These are phyloP conservation scores for Odontothrips loti DNA, from an alignment of 2,888 invertebrate genomes.

Conservation along the genomic window DNA sequence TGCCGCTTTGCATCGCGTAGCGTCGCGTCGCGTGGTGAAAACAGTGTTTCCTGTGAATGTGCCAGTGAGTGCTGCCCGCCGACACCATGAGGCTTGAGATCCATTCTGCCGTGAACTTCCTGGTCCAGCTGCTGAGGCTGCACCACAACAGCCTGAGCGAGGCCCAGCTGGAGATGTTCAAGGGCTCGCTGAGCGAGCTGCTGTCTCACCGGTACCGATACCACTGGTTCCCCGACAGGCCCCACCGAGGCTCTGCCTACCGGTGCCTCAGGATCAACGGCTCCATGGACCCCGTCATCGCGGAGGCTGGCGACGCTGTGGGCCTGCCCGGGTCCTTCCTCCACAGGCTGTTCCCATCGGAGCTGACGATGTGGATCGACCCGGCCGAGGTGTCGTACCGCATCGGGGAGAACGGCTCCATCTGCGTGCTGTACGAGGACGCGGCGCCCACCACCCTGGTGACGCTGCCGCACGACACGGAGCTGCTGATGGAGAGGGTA, in stretches of 20 bases:
- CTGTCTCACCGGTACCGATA: slow-evolving; percentile 54
- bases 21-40: background rate
- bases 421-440: slow-evolving; percentile 54
- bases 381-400: slow-evolving; percentile 64
- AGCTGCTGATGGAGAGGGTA: slow-evolving; percentile 17
- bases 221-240: slow-evolving; percentile 69
- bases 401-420: slow-evolving; percentile 61
- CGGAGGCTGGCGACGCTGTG: slow-evolving; percentile 58
- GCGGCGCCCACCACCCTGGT: background rate
- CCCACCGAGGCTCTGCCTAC: slow-evolving; percentile 64
- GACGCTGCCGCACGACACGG: background rate
- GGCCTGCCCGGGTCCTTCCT: slow-evolving; percentile 57
- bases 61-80: background rate
- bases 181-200: slow-evolving; percentile 48
- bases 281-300: slow-evolving; percentile 63
- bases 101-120: slow-evolving; percentile 51
- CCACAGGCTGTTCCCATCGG: slow-evolving; percentile 57
- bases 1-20: background rate
- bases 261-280: slow-evolving; percentile 66
- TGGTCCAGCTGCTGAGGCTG: slow-evolving; percentile 50
- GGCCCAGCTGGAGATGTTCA: slow-evolving; percentile 49
- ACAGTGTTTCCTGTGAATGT: background rate
- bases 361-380: slow-evolving; percentile 74
- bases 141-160: slow-evolving; percentile 42
- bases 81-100: slow-evolving; percentile 51